phyloP scores from a whole-genome alignment of 2,888 invertebrate species.

The Agrotis puta region DNA sequence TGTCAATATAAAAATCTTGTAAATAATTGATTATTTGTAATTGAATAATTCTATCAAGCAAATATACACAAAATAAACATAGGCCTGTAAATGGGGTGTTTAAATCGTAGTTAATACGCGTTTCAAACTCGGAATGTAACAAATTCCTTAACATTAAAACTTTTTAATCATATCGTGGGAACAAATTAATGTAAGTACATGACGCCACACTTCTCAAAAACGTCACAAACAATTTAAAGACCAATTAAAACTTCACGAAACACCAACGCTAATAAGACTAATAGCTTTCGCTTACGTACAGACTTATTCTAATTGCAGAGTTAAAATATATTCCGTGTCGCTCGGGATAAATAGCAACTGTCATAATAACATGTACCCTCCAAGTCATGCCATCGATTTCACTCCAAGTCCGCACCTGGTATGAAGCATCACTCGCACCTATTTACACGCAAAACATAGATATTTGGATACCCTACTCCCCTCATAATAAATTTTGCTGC shows the following conservation, averaged over 20 bases:
- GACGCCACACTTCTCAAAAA: slow-evolving; percentile 51
- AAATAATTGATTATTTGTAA: not conserved
- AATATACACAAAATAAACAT: not conserved
- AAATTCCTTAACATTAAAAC: slow-evolving; percentile 39
- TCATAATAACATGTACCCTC: slow-evolving; percentile 88
- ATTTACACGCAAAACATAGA: slow-evolving; percentile 89
- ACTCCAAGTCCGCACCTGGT: slow-evolving; percentile 86
- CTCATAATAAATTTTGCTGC: slow-evolving; percentile 72
- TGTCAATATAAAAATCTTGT: too few relatives aligned
- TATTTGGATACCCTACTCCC: slow-evolving; percentile 86
- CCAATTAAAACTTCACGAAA: slow-evolving; percentile 71
- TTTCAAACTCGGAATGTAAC: slow-evolving; percentile 16
- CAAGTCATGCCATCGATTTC: slow-evolving; percentile 84
- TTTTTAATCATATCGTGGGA: slow-evolving; percentile 50
- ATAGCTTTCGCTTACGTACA: slow-evolving; percentile 73
- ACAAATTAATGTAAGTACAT: slow-evolving; percentile 49
- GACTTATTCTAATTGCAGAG: slow-evolving; percentile 76
- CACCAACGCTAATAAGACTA: slow-evolving; percentile 74
- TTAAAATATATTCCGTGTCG: slow-evolving; percentile 77
- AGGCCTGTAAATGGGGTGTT: not conserved
- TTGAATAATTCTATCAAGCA: not conserved
- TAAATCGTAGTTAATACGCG: slow-evolving; percentile 1
- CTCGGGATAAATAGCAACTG: slow-evolving; percentile 86
- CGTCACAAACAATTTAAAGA: slow-evolving; percentile 66
- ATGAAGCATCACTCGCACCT: slow-evolving; percentile 86